Conservation (phyloP, 2,113 vertebrate species). For the Edolisoma coerulescens region DNA sequence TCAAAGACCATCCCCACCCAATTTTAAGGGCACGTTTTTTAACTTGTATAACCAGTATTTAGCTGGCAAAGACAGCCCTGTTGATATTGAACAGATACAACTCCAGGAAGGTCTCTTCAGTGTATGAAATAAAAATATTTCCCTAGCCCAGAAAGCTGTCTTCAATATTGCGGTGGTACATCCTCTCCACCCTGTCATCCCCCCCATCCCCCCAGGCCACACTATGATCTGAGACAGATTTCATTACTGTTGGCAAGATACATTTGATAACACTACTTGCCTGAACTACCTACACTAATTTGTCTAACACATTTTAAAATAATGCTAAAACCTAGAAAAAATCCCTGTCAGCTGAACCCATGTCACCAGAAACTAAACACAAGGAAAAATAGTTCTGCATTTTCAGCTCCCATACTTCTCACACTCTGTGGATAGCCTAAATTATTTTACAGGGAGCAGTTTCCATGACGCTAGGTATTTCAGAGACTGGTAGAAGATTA, state of each 20-base stretch:
- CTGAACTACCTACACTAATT: background rate
- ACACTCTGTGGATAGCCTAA: background rate
- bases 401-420: background rate
- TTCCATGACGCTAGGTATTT: background rate
- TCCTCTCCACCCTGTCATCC: background rate
- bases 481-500: background rate
- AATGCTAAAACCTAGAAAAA: background rate
- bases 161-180: background rate
- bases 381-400: background rate
- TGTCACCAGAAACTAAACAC: background rate
- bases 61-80: background rate
- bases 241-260: background rate
- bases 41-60: background rate
- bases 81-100: background rate
- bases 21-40: background rate
- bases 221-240: background rate
- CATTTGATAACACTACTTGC: background rate
- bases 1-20: background rate
- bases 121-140: background rate
- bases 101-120: background rate
- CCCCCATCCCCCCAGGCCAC: background rate
- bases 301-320: background rate
- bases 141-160: background rate
- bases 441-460: background rate
- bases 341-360: background rate